phyloP scores from a whole-genome alignment of 1,140 invertebrate genomes.

The Heterodera carotae region DNA sequence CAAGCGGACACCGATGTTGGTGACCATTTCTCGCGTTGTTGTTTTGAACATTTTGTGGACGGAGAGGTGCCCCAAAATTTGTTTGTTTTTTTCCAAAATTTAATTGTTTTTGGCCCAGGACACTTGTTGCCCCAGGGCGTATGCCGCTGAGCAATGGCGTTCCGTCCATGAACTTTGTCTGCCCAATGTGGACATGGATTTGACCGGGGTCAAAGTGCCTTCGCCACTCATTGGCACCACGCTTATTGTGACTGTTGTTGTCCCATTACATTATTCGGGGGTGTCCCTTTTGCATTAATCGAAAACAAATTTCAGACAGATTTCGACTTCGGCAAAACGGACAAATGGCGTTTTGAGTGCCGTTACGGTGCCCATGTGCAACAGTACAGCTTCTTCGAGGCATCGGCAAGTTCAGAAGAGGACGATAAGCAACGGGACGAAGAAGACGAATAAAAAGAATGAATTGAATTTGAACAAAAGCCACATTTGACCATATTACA shows the following conservation, averaged over 20 bases:
- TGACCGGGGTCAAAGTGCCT: conserved; percentile 53
- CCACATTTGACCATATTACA: no score
- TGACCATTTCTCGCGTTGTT: conserved; percentile 60
- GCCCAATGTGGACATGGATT: conserved; percentile 59
- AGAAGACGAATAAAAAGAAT: conserved; percentile 7
- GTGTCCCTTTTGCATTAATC: not conserved
- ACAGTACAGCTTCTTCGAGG: conserved; percentile 52
- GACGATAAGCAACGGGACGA: conserved; percentile 22
- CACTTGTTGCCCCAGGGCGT: conserved; percentile 51
- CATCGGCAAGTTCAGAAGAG: conserved; percentile 20
- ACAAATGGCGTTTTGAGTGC: conserved; percentile 59
- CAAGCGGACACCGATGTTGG: conserved; percentile 46
- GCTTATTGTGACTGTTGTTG: conserved; percentile 13
- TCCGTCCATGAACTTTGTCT: conserved; percentile 60
- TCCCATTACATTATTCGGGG: no score
- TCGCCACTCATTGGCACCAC: conserved; percentile 34
- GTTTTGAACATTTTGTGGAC: conserved; percentile 54
- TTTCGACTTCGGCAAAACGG: conserved; percentile 55
- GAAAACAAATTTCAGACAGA: conserved; percentile 44
- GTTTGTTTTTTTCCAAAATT: not conserved
- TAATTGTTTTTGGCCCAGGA: conserved; percentile 45
- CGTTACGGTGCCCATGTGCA: conserved; percentile 54
- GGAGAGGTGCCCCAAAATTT: conserved; percentile 49
- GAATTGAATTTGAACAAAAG: no score
- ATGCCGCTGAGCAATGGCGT: conserved; percentile 53